Base-by-base conservation (phyloP, 2,888 invertebrate species). In the Eulithis testata region DNA sequence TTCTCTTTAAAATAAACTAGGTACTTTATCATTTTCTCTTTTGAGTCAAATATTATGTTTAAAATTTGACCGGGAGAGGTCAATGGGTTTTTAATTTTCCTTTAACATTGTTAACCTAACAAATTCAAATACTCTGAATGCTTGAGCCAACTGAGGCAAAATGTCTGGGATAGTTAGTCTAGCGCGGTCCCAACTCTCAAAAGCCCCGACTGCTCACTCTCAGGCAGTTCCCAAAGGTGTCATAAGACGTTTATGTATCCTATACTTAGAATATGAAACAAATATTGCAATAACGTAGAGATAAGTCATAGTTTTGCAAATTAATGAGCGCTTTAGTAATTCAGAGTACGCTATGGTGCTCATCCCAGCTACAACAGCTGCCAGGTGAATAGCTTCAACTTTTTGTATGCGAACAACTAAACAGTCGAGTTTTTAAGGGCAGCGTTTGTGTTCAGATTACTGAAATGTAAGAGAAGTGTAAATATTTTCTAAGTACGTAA, bases 141-240 rank as follows among this genome's bases (percentile, higher is more conserved):
- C 49, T 54, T 59, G 44, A 51, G 11, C 45, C 44, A 37, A 27
- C 36, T 4, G 60, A 56, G 59, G 55, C 55, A 11, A 55, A 43
- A 45, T 45, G 45, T 36, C 61, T 62, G n/a, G 7, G 11, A 45
- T 55, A 59, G 54, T 64, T 59, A 36, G 63, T 59, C 43, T 44
- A 43, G 50, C 11, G 43, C 11, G 37, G 57, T 50, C 14, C 50
- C 21, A 12, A 53, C 11, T 45, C 27, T 40, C 47, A 11, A 53
- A 53, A 50, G 14, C 37, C 36, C 53, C n/a, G 11, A 11, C 47
- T 43, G 58, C 44, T 21, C 8, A 11, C 51, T 57, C 56, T 37
- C 45, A 7, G 9, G n/a, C 43, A 54, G 11, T n/a, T 58, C 54
- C 53, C 53, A 14, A 43, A 49, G 45, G 63, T n/a, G 36, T 56